Base-by-base conservation (phyloP, 1,140 invertebrate species). In the Leptestheria dahalacensis region DNA sequence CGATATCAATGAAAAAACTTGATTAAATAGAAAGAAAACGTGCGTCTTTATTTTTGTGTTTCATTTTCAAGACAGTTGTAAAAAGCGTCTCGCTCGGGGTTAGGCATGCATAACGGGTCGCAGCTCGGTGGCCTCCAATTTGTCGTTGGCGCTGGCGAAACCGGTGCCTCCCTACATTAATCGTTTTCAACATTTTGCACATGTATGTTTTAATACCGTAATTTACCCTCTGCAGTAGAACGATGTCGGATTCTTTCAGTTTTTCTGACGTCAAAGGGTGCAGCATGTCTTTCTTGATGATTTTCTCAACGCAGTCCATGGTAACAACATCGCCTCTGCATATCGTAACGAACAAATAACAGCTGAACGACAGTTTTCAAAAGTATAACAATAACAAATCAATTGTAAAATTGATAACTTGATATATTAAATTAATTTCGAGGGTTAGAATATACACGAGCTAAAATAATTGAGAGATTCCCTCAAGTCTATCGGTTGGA, bases 271-370 rank as follows among this genome's bases (percentile, higher is more conserved):
- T 94, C 0, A 96, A 77, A 0, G 96, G 96, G 78, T 99, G 93
- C 3, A 91, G 77, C 94, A 91, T 94, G 70, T 99, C 95, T 69
- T 94, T 95, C 67, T 89, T 91, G 50, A 99, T 92, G 3, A 99
- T 77, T 69, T 96, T 96, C 66, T 97, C 92, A 6, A 96, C 82
- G 76, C 93, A 97, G 70, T 97, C 92, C 79, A 92, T 78, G 11
- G 94, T 98, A 0, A 99, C 84, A 20, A 99, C 89, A 76, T 91
- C 83, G n/a, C 96, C 93, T 0, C 87, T 89, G 70, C 59, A 75
- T 75, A 66, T 62, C 0, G 25, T 20, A 59, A 28, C n/a, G 60
- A 11, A 41, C 12, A 47, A 41, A 11, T 1, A 48, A 62, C 20
- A 26, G 49, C 15, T 28, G 29, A n/a, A 23, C 33, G 55, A 24